Percentiles rank a stretch among this genome's conserved stretches.
phyloP scores from a whole-genome alignment of 2,888 invertebrate genomes.

The Cryptocheilus praepositus region DNA sequence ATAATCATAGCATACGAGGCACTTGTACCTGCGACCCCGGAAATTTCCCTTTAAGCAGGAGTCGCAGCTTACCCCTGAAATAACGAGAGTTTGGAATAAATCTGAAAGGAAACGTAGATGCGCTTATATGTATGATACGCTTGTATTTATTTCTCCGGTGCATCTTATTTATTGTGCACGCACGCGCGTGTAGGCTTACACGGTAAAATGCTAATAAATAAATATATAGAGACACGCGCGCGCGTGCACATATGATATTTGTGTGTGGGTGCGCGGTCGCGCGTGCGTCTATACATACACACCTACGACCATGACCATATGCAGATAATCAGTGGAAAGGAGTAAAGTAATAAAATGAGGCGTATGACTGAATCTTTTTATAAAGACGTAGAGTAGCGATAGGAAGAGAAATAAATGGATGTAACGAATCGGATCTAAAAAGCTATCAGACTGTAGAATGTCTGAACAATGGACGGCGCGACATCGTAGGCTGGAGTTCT shows the following conservation, averaged over 20 bases:
- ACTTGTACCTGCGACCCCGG: conserved; percentile 98
- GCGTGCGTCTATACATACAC: no score
- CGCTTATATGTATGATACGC: neutral
- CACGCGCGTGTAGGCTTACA: no score
- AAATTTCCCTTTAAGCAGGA: conserved; percentile 99
- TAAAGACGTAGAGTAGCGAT: conserved; percentile 26
- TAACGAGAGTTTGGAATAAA: neutral
- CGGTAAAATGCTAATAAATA: no score
- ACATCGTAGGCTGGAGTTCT: conserved; percentile 1
- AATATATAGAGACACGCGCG: no score
- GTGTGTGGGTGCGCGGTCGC: no score
- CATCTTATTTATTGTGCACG: no score
- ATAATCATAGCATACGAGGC: conserved; percentile 99
- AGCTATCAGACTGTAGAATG: conserved; percentile 52
- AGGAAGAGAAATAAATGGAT: conserved; percentile 31
- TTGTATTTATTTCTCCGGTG: no score
- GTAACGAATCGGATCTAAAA: conserved; percentile 29
- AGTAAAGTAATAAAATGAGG: no score
- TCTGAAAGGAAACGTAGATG: neutral
- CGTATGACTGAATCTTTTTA: conserved; percentile 2
- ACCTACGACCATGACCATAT: no score
- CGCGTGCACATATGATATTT: no score
- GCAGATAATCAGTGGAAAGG: no score
- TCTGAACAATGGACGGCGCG: conserved; percentile 48
- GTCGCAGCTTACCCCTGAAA: conserved; percentile 98